Base-by-base conservation (phyloP, 1,140 invertebrate genomes). In the Diuraphis noxia region DNA sequence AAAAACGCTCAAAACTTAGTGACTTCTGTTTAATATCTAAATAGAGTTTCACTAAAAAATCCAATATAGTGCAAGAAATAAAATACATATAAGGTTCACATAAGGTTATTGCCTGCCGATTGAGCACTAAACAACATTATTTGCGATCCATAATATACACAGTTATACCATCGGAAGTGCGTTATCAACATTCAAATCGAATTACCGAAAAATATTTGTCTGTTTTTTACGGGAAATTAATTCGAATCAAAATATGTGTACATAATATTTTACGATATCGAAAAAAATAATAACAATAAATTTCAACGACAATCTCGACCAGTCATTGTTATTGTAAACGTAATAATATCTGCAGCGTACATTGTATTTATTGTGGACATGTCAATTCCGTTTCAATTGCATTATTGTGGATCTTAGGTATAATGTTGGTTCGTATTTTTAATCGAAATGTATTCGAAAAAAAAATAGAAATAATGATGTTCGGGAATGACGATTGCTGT, bases 401-500 rank as follows among this genome's bases (percentile, higher is more conserved):
- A 25, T 36, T 86, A 86, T 86, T 52, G 34, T 46, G 43, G 43
- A 86, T 86, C 85, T 86, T 13, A 23, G 85, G 43, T 86, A 52
- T 86, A 36, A 86, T 36, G 52, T 52, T 25, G n/a, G n/a, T 84
- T 46, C 21, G 40, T 38, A 43, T 84, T 86, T 49, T 86, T 49
- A 86, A 86, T 86, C 43, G 43, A 86, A 86, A 86, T 49, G 34
- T 86, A 86, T 86, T 86, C 43, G 84, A 23, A 86, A 46, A 46
- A 82, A 86, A 86, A 34, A 52, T 46, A 84, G 49, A 52, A 49
- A 86, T 86, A 25, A 86, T 52, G 43, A 86, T 52, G 85, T 36
- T 52, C 85, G 85, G 34, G 85, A 86, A 86, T 86, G 85, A 86
- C 85, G 85, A 34, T 86, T 84, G 82, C 82, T 84, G 46, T 84